Percentiles rank a stretch among this genome's conserved stretches.
Evolutionary conservation across 2,113 vertebrate genomes (phyloP).

Genomic region (Pangasianodon hypophthalmus): DNA sequence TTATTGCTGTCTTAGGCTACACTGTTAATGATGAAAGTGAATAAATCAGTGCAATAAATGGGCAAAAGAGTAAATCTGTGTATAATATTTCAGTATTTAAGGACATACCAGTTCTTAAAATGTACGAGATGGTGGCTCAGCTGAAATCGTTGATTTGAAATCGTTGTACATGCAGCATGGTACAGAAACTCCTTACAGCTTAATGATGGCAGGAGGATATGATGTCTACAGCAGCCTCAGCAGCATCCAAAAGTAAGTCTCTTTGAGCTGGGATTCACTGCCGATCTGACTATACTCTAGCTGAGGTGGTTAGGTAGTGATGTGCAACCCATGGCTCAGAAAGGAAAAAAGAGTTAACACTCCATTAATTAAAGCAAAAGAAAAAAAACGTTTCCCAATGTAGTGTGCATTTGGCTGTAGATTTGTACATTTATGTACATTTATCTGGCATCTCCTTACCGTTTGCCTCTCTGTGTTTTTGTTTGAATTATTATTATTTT

Average conservation of each 20-base stretch:
- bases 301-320: neutral
- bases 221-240: neutral
- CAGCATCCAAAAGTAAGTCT: neutral
- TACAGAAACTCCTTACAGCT: neutral
- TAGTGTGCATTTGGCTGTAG: neutral
- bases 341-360: neutral
- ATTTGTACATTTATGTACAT: neutral
- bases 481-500: neutral
- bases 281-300: neutral
- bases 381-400: neutral
- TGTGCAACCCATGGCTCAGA: neutral
- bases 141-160: neutral
- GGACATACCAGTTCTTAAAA: neutral
- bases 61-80: neutral
- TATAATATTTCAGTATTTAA: neutral
- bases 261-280: neutral
- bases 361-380: neutral
- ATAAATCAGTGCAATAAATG: conserved; percentile 1
- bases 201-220: neutral
- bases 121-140: neutral
- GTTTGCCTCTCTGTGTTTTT: neutral
- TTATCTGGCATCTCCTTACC: neutral
- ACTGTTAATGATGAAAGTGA: no score
- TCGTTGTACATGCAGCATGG: neutral
- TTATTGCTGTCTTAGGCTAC: neutral